Evolutionary conservation across 2,888 invertebrate species (phyloP), one percentile per base, ranked within the genome.

Genomic region (Trissonchulus latispiculum): DNA sequence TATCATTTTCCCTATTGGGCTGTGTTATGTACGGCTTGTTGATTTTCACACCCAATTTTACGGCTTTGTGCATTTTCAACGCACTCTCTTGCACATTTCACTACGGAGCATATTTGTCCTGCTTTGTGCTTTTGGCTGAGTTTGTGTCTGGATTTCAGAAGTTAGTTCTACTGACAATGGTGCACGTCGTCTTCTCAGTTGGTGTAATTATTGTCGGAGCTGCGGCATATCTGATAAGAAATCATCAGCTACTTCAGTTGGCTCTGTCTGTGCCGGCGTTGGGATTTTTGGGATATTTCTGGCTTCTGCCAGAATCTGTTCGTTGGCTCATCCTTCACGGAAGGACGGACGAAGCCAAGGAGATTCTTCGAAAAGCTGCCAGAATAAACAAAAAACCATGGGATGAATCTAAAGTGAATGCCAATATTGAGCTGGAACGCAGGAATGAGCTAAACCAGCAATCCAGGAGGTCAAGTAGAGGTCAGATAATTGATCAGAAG

Each of bases 221-320:
- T 2, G 28, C 32, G 3, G 75, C 74, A 3, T 75, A 75, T 61
- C 32, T 75, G 1, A 61, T 73, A 2, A 36, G 71, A 1, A 59
- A 70, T 35, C 75, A 74, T 72, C 67, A 29, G 3, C 48, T 23
- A 29, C 31, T 75, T 1, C 68, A 72, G 18, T 59, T 48, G 36
- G 36, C 67, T 2, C 15, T 69, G 18, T 35, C 61, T 1, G 1
- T 64, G 1, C 73, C 75, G 32, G 36, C 74, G 1, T 2, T 73
- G 1, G 29, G 61, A 15, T 75, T 61, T 36, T 29, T 75, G 1
- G 62, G 68, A 2, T 70, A 35, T 28, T 72, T 28, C 29, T 75
- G 72, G 75, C 36, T 75, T 1, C 36, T 69, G 36, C 75, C 75
- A 1, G 75, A 75, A 36, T 75, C 75, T 1, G 70, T 75, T 59